Base-by-base conservation (phyloP, 2,113 vertebrate species). In the Gracilinanus agilis region DNA sequence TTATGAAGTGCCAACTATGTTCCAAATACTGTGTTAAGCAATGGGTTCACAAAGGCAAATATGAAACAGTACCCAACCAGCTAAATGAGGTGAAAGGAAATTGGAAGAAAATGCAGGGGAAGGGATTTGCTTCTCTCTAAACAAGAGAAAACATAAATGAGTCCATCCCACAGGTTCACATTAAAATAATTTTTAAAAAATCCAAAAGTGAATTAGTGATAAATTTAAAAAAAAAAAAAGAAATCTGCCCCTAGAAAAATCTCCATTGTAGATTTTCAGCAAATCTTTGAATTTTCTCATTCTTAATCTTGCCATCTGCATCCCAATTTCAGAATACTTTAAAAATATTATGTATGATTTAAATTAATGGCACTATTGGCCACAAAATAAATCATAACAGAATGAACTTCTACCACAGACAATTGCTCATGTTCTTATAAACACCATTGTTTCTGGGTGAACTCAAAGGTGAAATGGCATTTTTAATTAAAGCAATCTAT, bases 301-400 rank as follows among this genome's bases (percentile, higher is more conserved):
- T 92, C 61, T 56, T 91, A 24, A 5, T 91, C 55, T 23, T 54
- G 24, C 24, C 40, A 93, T 92, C 88, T 40, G 25, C 58, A 58
- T 90, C 75, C 34, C 8, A 67, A 24, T 61, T 75, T n/a, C 34
- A 75, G 67, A 40, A 75, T n/a, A 75, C 16, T 40, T 75, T 75
- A 16, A 88, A 95, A 55, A 89, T 94, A 55, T 93, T 93, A 94
- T 93, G 94, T 24, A 94, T n/a, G n/a, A n/a, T n/a, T n/a, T 75
- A 75, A 96, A 54, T 58, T 93, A 96, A 93, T 93, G 91, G 90
- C 49, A 91, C 67, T 40, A 3, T 53, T 94, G 75, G 92, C 54
- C 89, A 83, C 27, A 53, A 5, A 94, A n/a, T 21, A 91, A 97
- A 93, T 93, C n/a, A 90, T 54, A 95, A 21, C 56, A 83, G 90